Evolutionary conservation across 2,113 vertebrate genomes (phyloP), one percentile per base, ranked within the genome.

Genomic region (Oxygymnocypris stewartii): DNA sequence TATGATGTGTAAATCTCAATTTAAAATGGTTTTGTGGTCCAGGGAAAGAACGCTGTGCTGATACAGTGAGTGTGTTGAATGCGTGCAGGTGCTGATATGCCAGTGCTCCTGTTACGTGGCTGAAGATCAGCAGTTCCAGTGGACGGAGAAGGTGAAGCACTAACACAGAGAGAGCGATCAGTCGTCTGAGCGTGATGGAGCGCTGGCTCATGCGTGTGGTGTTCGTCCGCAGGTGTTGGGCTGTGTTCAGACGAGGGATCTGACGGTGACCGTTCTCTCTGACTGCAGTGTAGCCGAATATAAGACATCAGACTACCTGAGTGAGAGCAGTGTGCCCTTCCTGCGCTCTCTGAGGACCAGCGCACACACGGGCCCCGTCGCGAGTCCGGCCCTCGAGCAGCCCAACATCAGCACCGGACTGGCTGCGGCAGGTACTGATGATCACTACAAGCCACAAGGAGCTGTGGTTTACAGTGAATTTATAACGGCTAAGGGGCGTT

Each of bases 41-140:
- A 37, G 35, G 35, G 35, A 37, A 37, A 37, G 35, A 37, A 37
- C 2, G 35, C 35, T 37, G 37, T 5, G 37, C 37, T 37, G 37
- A 37, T 37, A 37, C 4, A 37, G 0, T 44, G 42, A 44, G 47
- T 49, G 49, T 51, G 49, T 51, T 14, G 49, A 4, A 14, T 51
- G 49, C 4, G 0, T 51, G n/a, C 10, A 99, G 98, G 93, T 98
- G 85, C 79, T 97, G 4, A 88, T 98, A 4, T 99, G 98, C 89
- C 96, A 96, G 78, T 96, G 96, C 87, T 96, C 91, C 1, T 96
- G 95, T 90, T 95, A 96, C 0, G 89, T 99, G 28, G 97, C 97
- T 25, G 98, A 99, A 85, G 97, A 99, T 84, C 98, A 99, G 23
- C 96, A 96, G 69, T 98, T 97, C 85, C 97, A 97, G 89, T 99